These are phyloP conservation scores for Cosmopolites sordidus DNA, from an alignment of 2,888 invertebrate genomes.

Conservation along the genomic window DNA sequence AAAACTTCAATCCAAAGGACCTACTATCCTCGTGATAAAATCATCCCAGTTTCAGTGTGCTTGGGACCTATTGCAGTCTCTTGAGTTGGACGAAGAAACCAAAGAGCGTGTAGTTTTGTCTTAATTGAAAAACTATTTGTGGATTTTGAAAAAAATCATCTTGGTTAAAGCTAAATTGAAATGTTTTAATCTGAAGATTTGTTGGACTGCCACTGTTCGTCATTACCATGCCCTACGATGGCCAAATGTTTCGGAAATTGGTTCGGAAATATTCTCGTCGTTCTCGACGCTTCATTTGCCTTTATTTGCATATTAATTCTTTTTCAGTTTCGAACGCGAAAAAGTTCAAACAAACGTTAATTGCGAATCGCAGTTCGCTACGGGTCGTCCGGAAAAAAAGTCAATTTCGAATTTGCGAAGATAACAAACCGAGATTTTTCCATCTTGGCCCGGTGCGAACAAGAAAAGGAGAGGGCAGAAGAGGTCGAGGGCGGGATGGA, in stretches of 20 bases:
- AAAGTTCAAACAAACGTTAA: conserved; percentile 26
- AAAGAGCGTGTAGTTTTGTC: too few relatives aligned
- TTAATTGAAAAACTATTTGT: too few relatives aligned
- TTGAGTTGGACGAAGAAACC: too few relatives aligned
- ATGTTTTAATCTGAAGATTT: too few relatives aligned
- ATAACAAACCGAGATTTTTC: conserved; percentile 8
- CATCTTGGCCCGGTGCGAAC: too few relatives aligned
- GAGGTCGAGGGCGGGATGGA: not conserved
- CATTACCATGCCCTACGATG: conserved; percentile 36
- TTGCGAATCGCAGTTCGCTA: conserved; percentile 18
- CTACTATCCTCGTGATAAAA: too few relatives aligned
- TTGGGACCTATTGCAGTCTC: too few relatives aligned
- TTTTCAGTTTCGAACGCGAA: conserved; percentile 24
- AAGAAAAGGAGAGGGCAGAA: too few relatives aligned
- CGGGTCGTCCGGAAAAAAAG: conserved; percentile 17
- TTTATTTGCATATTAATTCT: conserved; percentile 44
- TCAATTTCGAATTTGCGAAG: conserved; percentile 22
- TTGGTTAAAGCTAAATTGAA: too few relatives aligned
- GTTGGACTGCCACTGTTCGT: conserved; percentile 25
- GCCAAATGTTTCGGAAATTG: conserved; percentile 45
- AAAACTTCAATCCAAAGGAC: too few relatives aligned
- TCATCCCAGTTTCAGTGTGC: too few relatives aligned
- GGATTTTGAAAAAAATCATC: too few relatives aligned
- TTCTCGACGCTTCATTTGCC: conserved; percentile 42
- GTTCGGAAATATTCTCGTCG: conserved; percentile 42